These are phyloP conservation scores for Melanargia galathea DNA, from an alignment of 2,888 invertebrate genomes.

Conservation along the genomic window DNA sequence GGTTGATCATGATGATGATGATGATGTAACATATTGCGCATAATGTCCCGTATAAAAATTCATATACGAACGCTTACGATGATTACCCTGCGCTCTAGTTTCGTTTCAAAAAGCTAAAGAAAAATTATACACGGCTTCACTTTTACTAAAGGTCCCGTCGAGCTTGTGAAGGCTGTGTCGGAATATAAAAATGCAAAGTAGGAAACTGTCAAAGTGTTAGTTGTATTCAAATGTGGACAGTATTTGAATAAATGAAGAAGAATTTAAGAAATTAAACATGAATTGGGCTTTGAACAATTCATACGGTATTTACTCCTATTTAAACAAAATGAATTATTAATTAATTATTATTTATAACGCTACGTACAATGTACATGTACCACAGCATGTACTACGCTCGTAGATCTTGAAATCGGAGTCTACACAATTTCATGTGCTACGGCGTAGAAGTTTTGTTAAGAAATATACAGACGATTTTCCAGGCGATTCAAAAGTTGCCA, in stretches of 20 bases:
- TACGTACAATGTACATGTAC: too few species aligned
- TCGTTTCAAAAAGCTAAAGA: constrained; percentile 16
- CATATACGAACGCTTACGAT: constrained; percentile 11
- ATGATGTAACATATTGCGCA: too few species aligned
- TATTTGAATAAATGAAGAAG: too few species aligned
- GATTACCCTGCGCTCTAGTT: constrained; percentile 9
- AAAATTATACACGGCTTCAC: constrained; percentile 13
- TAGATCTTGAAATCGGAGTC: background rate
- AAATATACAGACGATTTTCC: background rate
- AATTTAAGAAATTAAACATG: background rate
- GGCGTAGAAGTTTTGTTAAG: background rate
- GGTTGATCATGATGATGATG: too few species aligned
- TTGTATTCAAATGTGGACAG: background rate
- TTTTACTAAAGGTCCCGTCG: constrained; percentile 14
- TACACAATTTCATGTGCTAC: constrained; percentile 1
- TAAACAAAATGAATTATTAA: too few species aligned
- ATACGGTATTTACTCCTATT: background rate
- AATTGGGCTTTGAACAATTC: background rate
- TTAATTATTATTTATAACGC: too few species aligned
- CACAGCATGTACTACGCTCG: background rate
- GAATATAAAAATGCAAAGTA: constrained; percentile 1
- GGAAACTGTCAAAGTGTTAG: background rate
- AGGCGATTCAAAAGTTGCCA: background rate
- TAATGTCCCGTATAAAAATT: background rate
- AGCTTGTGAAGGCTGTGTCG: background rate